Evolutionary conservation across 2,888 invertebrate species (phyloP).

Genomic region (Lasioglossum malachurum): DNA sequence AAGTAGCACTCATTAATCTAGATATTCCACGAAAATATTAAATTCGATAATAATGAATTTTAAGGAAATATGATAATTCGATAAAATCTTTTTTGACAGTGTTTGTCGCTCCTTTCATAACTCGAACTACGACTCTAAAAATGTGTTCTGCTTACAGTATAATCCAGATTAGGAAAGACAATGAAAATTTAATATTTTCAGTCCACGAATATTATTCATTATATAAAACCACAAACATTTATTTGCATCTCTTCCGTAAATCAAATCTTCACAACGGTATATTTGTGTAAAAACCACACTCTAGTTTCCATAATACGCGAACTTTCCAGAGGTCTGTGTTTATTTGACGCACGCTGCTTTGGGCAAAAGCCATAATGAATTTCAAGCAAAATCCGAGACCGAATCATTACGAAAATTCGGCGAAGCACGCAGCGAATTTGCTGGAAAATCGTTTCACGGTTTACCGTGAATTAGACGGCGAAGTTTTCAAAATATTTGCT

Average conservation of each 20-base stretch:
- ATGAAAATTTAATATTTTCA: no score
- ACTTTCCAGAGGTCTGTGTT: neutral
- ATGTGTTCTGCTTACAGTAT: no score
- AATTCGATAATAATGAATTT: neutral
- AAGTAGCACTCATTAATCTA: neutral
- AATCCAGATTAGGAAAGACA: no score
- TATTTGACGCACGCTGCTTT: neutral
- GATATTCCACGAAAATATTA: neutral
- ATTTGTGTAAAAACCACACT: neutral
- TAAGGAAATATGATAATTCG: no score
- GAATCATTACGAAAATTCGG: neutral
- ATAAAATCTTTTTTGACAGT: no score
- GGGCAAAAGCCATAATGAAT: neutral
- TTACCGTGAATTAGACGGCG: neutral
- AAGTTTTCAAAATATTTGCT: conserved; percentile 7
- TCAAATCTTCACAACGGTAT: neutral
- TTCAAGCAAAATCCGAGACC: neutral
- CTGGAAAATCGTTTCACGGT: neutral
- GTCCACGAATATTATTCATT: no score
- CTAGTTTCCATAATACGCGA: neutral
- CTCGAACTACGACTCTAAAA: no score
- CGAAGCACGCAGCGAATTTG: neutral
- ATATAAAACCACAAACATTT: neutral
- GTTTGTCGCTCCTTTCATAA: no score
- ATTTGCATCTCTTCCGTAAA: neutral